A percentile compares a stretch with the other conserved stretches of the same genome.
Evolutionary conservation across 2,888 invertebrate genomes (phyloP).

Genomic region (Heteropelma amictum): DNA sequence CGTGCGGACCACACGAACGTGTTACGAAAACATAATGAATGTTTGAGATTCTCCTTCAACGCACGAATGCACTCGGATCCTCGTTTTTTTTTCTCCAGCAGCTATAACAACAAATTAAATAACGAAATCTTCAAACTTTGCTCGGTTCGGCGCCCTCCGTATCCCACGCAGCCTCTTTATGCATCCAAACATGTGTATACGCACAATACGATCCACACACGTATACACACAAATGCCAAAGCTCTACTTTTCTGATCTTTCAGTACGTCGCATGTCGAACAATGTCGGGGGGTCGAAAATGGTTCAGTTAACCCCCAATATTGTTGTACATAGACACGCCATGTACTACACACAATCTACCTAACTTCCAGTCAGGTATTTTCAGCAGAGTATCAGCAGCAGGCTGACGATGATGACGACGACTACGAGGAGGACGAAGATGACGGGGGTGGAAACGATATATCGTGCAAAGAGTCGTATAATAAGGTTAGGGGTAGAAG

Average conservation of each 20-base stretch:
- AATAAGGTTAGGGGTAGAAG: conserved; percentile 70
- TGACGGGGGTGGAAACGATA: conserved; percentile 69
- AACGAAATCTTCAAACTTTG: conserved; percentile 53
- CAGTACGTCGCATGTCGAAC: conserved; percentile 4
- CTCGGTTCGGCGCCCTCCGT: conserved; percentile 36
- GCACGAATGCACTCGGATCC: conserved; percentile 65
- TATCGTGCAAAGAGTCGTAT: conserved; percentile 77
- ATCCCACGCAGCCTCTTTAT: conserved; percentile 2
- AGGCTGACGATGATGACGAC: conserved; percentile 45
- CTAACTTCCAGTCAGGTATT: conserved; percentile 38
- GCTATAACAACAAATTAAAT: conserved; percentile 77
- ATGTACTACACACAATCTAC: background rate
- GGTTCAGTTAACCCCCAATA: no score
- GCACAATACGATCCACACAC: background rate
- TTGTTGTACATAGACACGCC: conserved; percentile 19
- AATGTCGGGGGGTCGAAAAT: conserved; percentile 38
- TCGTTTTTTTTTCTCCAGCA: conserved; percentile 70
- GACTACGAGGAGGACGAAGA: conserved; percentile 25
- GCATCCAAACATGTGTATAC: background rate
- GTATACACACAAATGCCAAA: background rate
- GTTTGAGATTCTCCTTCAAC: conserved; percentile 69
- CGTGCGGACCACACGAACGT: conserved; percentile 58
- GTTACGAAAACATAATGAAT: conserved; percentile 77
- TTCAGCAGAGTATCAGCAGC: conserved; percentile 39
- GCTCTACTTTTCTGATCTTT: conserved; percentile 23